These are phyloP conservation scores for Trematomus bernacchii DNA, from an alignment of 2,797 vertebrate genomes.

Conservation along the genomic window DNA sequence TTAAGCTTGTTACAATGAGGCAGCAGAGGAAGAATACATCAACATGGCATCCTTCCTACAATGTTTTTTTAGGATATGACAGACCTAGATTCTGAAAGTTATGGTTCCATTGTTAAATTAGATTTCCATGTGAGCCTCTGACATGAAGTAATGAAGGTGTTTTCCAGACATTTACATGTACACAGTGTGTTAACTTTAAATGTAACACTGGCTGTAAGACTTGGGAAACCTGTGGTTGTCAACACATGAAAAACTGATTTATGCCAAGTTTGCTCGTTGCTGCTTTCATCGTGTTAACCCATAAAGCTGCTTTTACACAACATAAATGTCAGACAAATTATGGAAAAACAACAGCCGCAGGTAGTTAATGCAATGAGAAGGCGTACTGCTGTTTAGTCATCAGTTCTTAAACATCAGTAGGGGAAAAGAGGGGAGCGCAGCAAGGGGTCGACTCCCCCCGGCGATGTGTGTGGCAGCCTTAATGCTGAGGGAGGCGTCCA, in stretches of 20 bases:
- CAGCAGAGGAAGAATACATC: neutral
- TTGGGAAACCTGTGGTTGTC: constrained; percentile 47
- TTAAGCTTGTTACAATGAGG: neutral
- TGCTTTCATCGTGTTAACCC: constrained; percentile 59
- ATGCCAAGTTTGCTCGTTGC: constrained; percentile 36
- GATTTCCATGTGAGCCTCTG: neutral
- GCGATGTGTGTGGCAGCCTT: constrained; percentile 72
- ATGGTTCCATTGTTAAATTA: neutral
- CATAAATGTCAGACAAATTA: constrained; percentile 70
- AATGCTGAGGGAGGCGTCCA: constrained; percentile 57
- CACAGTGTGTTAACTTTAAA: constrained; percentile 25
- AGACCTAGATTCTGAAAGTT: neutral
- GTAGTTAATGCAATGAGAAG: constrained; percentile 64
- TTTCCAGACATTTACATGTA: constrained; percentile 49
- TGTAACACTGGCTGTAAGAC: constrained; percentile 51
- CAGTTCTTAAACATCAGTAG: constrained; percentile 64
- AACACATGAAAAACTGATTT: constrained; percentile 56
- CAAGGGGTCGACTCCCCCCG: constrained; percentile 40
- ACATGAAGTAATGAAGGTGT: constrained; percentile 5
- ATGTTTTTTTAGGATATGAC: neutral
- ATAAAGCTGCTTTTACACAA: constrained; percentile 68
- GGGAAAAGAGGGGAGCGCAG: constrained; percentile 30
- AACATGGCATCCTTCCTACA: neutral
- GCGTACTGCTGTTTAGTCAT: constrained; percentile 66
- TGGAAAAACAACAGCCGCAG: constrained; percentile 66